These are phyloP conservation scores for Aratinga solstitialis DNA, from an alignment of 2,797 vertebrate genomes.

Conservation along the genomic window DNA sequence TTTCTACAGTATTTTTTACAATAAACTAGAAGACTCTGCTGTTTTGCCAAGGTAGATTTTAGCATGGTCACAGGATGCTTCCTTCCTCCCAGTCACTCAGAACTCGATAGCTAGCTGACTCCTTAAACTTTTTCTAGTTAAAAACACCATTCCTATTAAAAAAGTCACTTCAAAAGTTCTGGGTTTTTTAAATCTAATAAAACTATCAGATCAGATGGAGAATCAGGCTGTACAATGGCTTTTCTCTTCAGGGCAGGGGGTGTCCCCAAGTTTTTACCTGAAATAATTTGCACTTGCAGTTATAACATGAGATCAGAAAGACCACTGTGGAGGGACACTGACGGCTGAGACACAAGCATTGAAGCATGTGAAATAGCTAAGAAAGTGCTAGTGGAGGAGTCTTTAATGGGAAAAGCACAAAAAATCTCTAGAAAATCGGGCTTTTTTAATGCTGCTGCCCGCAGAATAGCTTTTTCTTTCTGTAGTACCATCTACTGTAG, in stretches of 20 bases:
- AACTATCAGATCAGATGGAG: background rate
- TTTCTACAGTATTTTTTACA: background rate
- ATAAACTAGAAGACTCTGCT: background rate
- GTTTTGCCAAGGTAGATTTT: background rate
- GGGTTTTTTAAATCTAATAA: background rate
- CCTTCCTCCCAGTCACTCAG: background rate
- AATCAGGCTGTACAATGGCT: background rate
- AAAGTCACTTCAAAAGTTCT: background rate
- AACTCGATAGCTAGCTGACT: background rate
- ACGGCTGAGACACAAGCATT: background rate
- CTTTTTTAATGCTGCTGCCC: background rate
- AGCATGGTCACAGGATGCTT: background rate
- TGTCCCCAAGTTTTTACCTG: background rate
- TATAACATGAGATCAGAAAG: background rate
- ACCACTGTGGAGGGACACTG: too few relatives aligned
- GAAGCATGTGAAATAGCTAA: background rate
- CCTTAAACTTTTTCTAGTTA: background rate
- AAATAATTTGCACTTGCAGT: background rate
- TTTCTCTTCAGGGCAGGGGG: background rate
- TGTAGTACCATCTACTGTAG: background rate
- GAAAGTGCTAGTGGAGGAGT: background rate
- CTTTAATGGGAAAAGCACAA: background rate
- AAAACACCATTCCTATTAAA: background rate
- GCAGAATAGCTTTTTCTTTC: background rate
- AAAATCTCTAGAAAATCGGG: background rate